Evolutionary conservation across 2,888 invertebrate species (phyloP), one percentile per base, ranked within the genome.

Genomic region (Adelognathus sp.): DNA sequence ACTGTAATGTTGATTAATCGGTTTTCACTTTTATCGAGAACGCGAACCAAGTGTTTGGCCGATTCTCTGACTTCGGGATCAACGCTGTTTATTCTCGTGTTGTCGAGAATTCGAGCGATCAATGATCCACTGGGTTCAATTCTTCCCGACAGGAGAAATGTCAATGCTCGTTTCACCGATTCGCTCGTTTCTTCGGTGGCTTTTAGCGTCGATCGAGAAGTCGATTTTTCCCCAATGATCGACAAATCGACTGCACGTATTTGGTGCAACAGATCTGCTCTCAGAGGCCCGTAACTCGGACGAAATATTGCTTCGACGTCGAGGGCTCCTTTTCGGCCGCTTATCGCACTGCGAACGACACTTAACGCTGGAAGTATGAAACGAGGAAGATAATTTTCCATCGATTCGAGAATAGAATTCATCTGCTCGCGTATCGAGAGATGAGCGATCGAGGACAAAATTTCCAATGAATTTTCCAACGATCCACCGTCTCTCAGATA

Each of bases 401-500:
- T 73, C 18, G 54, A 66, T 24, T 7, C 31, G n/a, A 79, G 36
- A 9, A 79, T 79, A 29, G 14, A 7, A 16, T 58, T 33, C 7
- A 79, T 54, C 31, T 79, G 79, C 2, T 67, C 27, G 3, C 36
- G 46, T 5, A 67, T 78, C 16, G 66, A 18, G 9, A 63, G 39
- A 18, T 66, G 61, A 4, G 29, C 16, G 18, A 79, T 1, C 0
- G 50, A 54, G 14, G 72, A 41, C 36, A 73, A 67, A 4, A 60
- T 31, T 24, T 73, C 66, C n/a, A 67, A 66, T 16, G 39, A 61
- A 0, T 79, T 72, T 11, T 69, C 24, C 36, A 79, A 14, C 5
- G 54, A 79, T 41, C 61, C 67, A 5, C 77, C 77, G 14, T 78
- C 56, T 46, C 31, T 70, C 16, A 78, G 52, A 18, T 78, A 78